Base-by-base conservation (phyloP, 2,888 invertebrate genomes). In the Chaetoderma sp. region DNA sequence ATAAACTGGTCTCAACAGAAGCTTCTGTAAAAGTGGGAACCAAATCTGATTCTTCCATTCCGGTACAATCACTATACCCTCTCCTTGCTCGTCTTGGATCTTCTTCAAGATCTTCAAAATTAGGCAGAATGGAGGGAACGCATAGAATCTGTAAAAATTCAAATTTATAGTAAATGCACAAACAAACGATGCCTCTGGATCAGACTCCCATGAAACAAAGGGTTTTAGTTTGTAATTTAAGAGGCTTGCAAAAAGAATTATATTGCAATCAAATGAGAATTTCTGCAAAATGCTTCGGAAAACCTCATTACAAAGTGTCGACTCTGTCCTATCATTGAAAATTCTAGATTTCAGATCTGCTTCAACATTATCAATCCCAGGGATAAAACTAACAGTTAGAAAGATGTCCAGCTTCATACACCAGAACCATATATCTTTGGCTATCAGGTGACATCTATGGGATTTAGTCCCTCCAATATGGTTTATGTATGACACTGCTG, bases 121-220 rank as follows among this genome's bases (percentile, higher is more conserved):
- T 3, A 66, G 18, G 44, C 54, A 44, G 55, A 60, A 63, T 56
- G 60, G 66, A 21, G 63, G 60, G 36, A 69, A 66, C 1, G 65
- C 59, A 63, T 66, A 65, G 39, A 62, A 57, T n/a, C 13, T 23
- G 8, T 23, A 18, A 28, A 21, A 13, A n/a, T n/a, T n/a, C n/a
- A n/a, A n/a, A n/a, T n/a, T n/a, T 16, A 61, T 18, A 21, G 57
- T 36, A 32, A 65, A 59, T 16, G 63, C 60, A 55, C 60, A 60
- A 8, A 68, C 36, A n/a, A 45, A 55, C 23, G 27, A 32, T 10
- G 65, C 62, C 28, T 45, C 58, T n/a, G 63, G 60, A 18, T 59
- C 62, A 44, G 54, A 50, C 30, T 60, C 28, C 60, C 54, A 62
- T 8, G 62, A 4, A 16, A n/a, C 33, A 52, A 52, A 60, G 21